Evolutionary conservation across 1,140 invertebrate species (phyloP), one percentile per base, ranked within the genome.

Genomic region (Hyposmocoma kahamanoa): DNA sequence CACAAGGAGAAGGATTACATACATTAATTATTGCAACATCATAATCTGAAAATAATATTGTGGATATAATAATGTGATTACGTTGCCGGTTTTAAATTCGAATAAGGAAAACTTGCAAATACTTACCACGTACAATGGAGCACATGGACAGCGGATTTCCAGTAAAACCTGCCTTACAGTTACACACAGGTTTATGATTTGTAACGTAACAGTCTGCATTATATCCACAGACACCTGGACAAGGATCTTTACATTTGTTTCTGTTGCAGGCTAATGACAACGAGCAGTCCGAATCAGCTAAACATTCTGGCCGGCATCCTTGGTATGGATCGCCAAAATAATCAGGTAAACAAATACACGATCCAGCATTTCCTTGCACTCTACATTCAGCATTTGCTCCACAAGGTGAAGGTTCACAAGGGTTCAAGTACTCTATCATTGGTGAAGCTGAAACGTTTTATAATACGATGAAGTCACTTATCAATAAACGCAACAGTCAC

Each of bases 321-420:
- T 92, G 91, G 57, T 92, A 92, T n/a, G 94, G 93, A 72, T 94
- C 92, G 62, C 93, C 94, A 42, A 92, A 88, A 65, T 94, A 94
- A 53, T 91, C 90, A 42, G 90, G 86, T 22, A 92, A 77, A 67
- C 94, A 95, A 5, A 88, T 89, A 59, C 94, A 95, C 18, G 92
- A 89, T 24, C 92, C 92, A 15, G 89, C 88, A 47, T 89, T 90
- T 26, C 87, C 87, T 62, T 88, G 82, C 11, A 87, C 70, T 53
- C 81, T 84, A 67, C 93, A 95, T 67, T 91, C 88, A 1, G 92
- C 90, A 77, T 94, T 93, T 10, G 91, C 89, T 41, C 93, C 93
- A 75, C 94, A 95, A 4, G 93, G 93, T 9, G 92, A 92, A 38
- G 92, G 92, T 62, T 90, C 86, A 69, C 93, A 94, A 22, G 91